A percentile compares a stretch with the other conserved stretches of the same genome.
Evolutionary conservation across 1,140 invertebrate species (phyloP).

Genomic region (Thalassaphorura encarpata): DNA sequence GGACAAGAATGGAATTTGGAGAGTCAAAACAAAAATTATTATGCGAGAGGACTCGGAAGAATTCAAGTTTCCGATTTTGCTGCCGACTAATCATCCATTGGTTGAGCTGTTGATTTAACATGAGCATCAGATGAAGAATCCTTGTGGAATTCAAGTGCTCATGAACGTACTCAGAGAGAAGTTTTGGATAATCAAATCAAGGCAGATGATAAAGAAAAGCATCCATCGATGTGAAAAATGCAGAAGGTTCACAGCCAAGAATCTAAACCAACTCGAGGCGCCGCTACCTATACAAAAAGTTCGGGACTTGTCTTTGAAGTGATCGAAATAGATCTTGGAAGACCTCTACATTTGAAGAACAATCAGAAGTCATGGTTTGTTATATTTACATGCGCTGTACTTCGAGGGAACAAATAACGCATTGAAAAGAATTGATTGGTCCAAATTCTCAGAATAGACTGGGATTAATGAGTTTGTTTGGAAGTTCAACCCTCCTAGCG

Average conservation of each 20-base stretch:
- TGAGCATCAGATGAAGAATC: background rate
- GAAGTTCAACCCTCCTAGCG: constrained; percentile 10
- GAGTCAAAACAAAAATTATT: background rate
- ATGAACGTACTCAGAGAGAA: background rate
- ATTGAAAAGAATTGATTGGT: constrained; percentile 11
- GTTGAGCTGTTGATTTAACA: background rate
- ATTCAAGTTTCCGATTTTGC: background rate
- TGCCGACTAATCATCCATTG: background rate
- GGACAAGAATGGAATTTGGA: background rate
- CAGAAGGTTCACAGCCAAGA: constrained; percentile 4
- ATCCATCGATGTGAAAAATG: background rate
- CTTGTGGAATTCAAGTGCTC: background rate
- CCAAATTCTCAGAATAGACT: background rate
- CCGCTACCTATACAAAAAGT: constrained; percentile 33
- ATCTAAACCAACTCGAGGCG: background rate
- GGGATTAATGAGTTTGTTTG: background rate
- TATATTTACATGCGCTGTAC: constrained; percentile 37
- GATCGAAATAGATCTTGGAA: constrained; percentile 35
- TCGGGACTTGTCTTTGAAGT: constrained; percentile 34
- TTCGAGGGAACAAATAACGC: constrained; percentile 19
- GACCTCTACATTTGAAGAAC: constrained; percentile 33
- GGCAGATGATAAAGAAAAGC: background rate
- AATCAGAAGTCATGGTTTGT: constrained; percentile 34
- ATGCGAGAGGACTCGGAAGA: background rate
- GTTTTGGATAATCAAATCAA: background rate